A percentile compares a stretch with the other conserved stretches of the same genome.
These are phyloP conservation scores for Scaptomyza graminum DNA, from an alignment of 1,140 invertebrate species.

Conservation along the genomic window DNA sequence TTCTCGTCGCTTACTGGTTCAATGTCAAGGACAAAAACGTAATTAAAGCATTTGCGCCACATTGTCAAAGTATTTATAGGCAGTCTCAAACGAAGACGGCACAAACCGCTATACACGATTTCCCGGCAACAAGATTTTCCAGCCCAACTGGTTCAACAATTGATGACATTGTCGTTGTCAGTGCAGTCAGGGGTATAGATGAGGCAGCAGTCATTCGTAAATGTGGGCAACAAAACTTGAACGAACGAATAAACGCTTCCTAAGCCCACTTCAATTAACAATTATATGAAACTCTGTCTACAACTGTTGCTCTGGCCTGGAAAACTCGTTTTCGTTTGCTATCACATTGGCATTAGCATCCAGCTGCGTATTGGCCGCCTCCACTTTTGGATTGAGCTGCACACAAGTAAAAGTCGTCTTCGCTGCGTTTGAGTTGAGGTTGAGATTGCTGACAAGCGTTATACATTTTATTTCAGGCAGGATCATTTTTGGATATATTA, in stretches of 20 bases:
- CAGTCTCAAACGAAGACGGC: constrained; percentile 61
- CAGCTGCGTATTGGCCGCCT: no score
- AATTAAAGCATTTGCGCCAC: constrained; percentile 76
- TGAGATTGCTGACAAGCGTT: constrained; percentile 68
- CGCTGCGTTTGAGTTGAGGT: constrained; percentile 45
- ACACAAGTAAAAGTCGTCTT: constrained; percentile 68
- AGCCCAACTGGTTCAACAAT: constrained; percentile 69
- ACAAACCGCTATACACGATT: constrained; percentile 55
- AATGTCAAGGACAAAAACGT: constrained; percentile 81
- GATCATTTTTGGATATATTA: constrained; percentile 70
- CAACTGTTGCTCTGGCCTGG: constrained; percentile 2
- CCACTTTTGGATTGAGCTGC: constrained; percentile 74
- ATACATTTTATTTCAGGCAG: constrained; percentile 73
- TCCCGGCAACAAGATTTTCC: constrained; percentile 80
- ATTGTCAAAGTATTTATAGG: constrained; percentile 79
- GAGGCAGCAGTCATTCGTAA: constrained; percentile 33
- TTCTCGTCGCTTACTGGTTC: constrained; percentile 43
- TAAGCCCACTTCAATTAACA: constrained; percentile 74
- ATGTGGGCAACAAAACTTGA: constrained; percentile 19
- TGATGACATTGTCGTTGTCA: constrained; percentile 38
- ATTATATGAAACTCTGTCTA: constrained; percentile 50
- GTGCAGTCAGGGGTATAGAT: background rate
- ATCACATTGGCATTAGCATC: constrained; percentile 30
- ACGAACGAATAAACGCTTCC: constrained; percentile 46
- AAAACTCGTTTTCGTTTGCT: constrained; percentile 52